These are phyloP conservation scores for Tretioscincus oriximinensis DNA, from an alignment of 2,113 vertebrate genomes.

Conservation along the genomic window DNA sequence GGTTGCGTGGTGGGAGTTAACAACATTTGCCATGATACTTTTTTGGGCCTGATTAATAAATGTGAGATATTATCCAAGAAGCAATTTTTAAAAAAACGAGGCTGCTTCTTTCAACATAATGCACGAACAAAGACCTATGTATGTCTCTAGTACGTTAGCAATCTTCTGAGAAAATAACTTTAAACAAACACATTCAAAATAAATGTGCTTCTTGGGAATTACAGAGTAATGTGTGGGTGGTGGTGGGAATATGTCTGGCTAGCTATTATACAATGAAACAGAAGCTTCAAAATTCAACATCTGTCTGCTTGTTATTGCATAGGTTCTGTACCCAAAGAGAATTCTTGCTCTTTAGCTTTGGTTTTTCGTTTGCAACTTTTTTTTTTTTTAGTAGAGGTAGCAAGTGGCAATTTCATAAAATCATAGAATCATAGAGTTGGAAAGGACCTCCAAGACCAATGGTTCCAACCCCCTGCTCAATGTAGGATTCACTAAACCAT, in stretches of 20 bases:
- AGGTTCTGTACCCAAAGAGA: conserved; percentile 22
- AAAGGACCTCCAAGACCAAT: too few species aligned
- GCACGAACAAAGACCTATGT: not conserved
- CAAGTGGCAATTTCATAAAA: not conserved
- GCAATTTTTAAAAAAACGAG: conserved; percentile 29
- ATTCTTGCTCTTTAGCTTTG: conserved; percentile 13
- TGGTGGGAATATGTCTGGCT: not conserved
- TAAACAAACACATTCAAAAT: conserved; percentile 35
- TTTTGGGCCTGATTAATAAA: conserved; percentile 50
- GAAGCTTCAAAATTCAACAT: not conserved
- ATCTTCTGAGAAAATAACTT: conserved; percentile 22
- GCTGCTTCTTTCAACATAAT: conserved; percentile 2
- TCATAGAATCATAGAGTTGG: too few species aligned
- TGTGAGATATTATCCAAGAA: conserved; percentile 30
- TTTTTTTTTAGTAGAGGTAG: not conserved
- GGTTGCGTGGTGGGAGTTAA: conserved; percentile 56
- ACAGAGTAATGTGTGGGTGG: not conserved
- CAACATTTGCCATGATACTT: conserved; percentile 59
- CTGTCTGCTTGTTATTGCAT: conserved; percentile 15
- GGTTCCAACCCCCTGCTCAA: too few species aligned
- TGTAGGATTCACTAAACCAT: too few species aligned
- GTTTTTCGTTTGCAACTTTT: conserved; percentile 36
- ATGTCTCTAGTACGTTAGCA: not conserved
- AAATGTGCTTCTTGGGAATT: conserved; percentile 26
- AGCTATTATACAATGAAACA: not conserved